Evolutionary conservation across 2,888 invertebrate species (phyloP).

Genomic region (Scaptomyza cyrtandrae): DNA sequence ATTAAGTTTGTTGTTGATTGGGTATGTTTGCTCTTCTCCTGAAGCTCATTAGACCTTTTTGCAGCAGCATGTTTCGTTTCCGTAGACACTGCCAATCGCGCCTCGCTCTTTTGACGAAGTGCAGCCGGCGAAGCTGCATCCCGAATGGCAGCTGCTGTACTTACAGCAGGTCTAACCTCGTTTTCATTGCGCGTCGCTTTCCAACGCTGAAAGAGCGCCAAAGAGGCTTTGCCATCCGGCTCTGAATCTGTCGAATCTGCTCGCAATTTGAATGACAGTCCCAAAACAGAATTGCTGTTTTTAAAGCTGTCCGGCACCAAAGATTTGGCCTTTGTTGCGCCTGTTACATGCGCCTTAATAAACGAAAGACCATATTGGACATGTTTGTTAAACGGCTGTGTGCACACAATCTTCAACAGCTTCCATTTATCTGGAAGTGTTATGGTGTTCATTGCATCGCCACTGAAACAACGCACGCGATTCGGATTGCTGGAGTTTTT

Average conservation of each 20-base stretch:
- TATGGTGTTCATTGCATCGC: constrained; percentile 86
- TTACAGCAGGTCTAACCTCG: constrained; percentile 6
- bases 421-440: constrained; percentile 90
- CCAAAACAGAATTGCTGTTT: neutral
- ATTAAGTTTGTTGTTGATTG: neutral
- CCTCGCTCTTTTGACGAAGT: constrained; percentile 38
- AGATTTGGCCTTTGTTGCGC: constrained; percentile 31
- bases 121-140: constrained; percentile 78
- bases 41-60: too few species aligned
- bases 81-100: constrained; percentile 8
- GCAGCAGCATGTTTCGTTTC: neutral
- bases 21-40: constrained; percentile 14
- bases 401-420: constrained; percentile 91
- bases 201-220: constrained; percentile 82
- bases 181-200: constrained; percentile 54
- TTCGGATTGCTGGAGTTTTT: constrained; percentile 87
- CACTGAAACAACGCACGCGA: constrained; percentile 90
- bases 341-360: constrained; percentile 87
- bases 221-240: constrained; percentile 65
- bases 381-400: constrained; percentile 94
- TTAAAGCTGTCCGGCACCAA: constrained; percentile 53
- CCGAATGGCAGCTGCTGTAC: constrained; percentile 86
- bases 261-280: constrained; percentile 85
- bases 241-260: constrained; percentile 87
- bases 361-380: constrained; percentile 93